Evolutionary conservation across 2,797 vertebrate species (phyloP).

Genomic region (Sandelia bainsii): DNA sequence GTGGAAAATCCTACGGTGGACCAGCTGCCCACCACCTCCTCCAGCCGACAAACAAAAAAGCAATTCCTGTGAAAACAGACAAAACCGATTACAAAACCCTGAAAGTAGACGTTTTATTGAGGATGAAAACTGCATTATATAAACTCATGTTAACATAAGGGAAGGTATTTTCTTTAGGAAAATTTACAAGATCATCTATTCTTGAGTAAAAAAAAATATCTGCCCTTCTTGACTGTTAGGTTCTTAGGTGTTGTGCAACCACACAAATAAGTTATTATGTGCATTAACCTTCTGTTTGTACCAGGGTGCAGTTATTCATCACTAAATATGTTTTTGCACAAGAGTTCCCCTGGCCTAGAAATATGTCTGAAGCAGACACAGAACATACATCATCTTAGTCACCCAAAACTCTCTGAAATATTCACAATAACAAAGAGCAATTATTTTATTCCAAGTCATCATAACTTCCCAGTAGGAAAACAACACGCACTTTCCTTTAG

Average conservation of each 20-base stretch:
- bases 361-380: slow-evolving; percentile 62
- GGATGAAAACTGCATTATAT: neutral
- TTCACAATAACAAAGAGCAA: slow-evolving; percentile 12
- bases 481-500: slow-evolving; percentile 17
- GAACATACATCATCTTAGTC: neutral
- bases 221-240: neutral
- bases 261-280: slow-evolving; percentile 6
- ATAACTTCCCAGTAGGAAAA: slow-evolving; percentile 30
- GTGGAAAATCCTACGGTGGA: slow-evolving; percentile 47
- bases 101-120: neutral
- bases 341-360: slow-evolving; percentile 81
- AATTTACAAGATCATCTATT: slow-evolving; percentile 5
- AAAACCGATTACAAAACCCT: slow-evolving; percentile 9
- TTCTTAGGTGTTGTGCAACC: slow-evolving; percentile 2
- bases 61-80: slow-evolving; percentile 71
- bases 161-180: neutral
- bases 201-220: slow-evolving; percentile 6
- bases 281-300: slow-evolving; percentile 48
- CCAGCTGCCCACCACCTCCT: slow-evolving; percentile 50
- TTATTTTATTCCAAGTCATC: slow-evolving; percentile 23
- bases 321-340: slow-evolving; percentile 56
- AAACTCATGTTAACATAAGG: neutral
- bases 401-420: slow-evolving; percentile 14
- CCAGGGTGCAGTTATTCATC: slow-evolving; percentile 45
- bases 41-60: slow-evolving; percentile 45